Conservation (phyloP, 23 tunicate species). For the Halocynthia roretzi region DNA sequence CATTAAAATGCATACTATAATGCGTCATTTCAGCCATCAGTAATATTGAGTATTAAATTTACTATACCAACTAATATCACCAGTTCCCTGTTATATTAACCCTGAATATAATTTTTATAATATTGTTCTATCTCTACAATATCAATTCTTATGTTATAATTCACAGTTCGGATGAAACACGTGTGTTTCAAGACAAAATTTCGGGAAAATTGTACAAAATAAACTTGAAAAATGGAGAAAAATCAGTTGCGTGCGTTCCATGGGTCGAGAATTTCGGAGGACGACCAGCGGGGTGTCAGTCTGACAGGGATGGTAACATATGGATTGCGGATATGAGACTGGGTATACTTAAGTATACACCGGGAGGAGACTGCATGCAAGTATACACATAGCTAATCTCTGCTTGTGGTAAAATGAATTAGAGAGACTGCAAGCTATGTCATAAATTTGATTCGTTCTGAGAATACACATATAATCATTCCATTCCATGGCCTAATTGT, state of each 20-base stretch:
- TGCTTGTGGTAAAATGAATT: too few species aligned
- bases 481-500: too few species aligned
- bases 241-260: conserved; percentile 29
- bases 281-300: conserved; percentile 70
- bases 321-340: conserved; percentile 46
- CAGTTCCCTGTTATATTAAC: not conserved
- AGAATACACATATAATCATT: too few species aligned
- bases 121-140: not conserved
- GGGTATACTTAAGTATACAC: conserved; percentile 13
- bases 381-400: too few species aligned
- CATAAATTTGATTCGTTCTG: too few species aligned
- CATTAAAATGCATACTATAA: too few species aligned
- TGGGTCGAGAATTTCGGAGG: conserved; percentile 58
- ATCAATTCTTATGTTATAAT: not conserved
- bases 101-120: not conserved
- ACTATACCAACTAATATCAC: too few species aligned
- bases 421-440: too few species aligned
- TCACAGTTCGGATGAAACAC: not conserved
- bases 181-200: conserved; percentile 34
- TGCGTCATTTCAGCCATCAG: too few species aligned
- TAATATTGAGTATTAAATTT: too few species aligned
- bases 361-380: not conserved
- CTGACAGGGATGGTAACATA: conserved; percentile 47
- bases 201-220: conserved; percentile 38
- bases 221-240: conserved; percentile 29